A percentile compares a stretch with the other conserved stretches of the same genome.
Conservation (phyloP, 2,888 invertebrate genomes). For the Drosophila robusta region DNA sequence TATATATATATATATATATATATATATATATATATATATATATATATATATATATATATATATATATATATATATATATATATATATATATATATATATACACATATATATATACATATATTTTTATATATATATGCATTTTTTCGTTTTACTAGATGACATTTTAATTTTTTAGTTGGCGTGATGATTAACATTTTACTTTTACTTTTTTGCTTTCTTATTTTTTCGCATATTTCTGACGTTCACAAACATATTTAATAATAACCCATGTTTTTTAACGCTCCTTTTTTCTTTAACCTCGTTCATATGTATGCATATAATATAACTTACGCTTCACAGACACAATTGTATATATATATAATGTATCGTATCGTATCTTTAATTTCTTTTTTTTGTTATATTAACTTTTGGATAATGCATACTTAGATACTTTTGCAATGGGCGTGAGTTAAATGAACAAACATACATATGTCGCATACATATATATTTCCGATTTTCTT, state of each 20-base stretch:
- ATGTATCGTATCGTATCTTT: slow-evolving; percentile 51
- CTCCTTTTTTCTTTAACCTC: slow-evolving; percentile 13
- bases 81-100: slow-evolving; percentile 9
- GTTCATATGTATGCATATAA: slow-evolving; percentile 48
- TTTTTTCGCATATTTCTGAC: slow-evolving; percentile 18
- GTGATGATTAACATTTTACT: slow-evolving; percentile 31
- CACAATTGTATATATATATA: slow-evolving; percentile 60
- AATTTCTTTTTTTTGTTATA: slow-evolving; percentile 44
- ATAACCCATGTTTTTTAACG: slow-evolving; percentile 55
- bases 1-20: not conserved
- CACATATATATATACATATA: slow-evolving; percentile 13
- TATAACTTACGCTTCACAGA: slow-evolving; percentile 78
- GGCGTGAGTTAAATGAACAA: slow-evolving; percentile 61
- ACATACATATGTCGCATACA: slow-evolving; percentile 64
- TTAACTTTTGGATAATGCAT: slow-evolving; percentile 57
- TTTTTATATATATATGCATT: no score
- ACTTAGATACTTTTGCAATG: slow-evolving; percentile 57
- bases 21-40: slow-evolving; percentile 9
- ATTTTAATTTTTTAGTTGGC: slow-evolving; percentile 33
- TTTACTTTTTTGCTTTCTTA: not conserved
- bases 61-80: not conserved
- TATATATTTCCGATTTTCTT: slow-evolving; percentile 26
- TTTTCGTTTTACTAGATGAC: slow-evolving; percentile 35
- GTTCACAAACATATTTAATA: slow-evolving; percentile 68
- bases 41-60: slow-evolving; percentile 19